Base-by-base conservation (phyloP, 2,113 vertebrate genomes). In the Uria aalge region DNA sequence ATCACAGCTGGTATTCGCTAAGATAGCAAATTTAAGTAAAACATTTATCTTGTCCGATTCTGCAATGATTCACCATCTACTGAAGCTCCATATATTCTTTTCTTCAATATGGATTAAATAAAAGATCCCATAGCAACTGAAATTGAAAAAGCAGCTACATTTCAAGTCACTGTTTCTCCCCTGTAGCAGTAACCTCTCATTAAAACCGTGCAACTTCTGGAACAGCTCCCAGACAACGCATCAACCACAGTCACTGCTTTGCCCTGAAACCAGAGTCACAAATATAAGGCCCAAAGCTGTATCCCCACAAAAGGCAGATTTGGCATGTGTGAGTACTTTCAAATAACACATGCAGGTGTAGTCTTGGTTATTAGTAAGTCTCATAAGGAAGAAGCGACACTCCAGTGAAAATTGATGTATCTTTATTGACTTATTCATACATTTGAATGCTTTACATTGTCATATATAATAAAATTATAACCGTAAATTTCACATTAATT, bases 371-470 rank as follows among this genome's bases (percentile, higher is more conserved):
- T 8, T 55, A 91, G 43, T 6, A 55, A 55, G 18, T 21, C 52
- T 77, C 41, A 9, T 17, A 94, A 93, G 20, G 56, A 94, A 94
- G 30, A 72, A 79, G 15, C 2, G 3, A 96, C 92, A 76, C 79
- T 13, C 59, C 45, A 93, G 32, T 40, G 9, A 26, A 63, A 91
- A 15, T 23, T 1, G 0, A 30, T 0, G 1, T 85, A 27, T 95
- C 66, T 97, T 97, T 97, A 97, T 96, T 97, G 11, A 55, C 26
- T 88, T 55, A 30, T 15, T 32, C 10, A 80, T 75, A 85, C 74
- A 96, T 56, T 6, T 8, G 0, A 82, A 68, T 14, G 8, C 32
- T 81, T 92, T 52, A 85, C 66, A 85, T 34, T 38, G 15, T 12
- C 32, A 84, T 9, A 67, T 13, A 55, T 17, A 63, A 3, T 15